Conservation (phyloP, 2,113 vertebrate genomes). For the Neogale vison region DNA sequence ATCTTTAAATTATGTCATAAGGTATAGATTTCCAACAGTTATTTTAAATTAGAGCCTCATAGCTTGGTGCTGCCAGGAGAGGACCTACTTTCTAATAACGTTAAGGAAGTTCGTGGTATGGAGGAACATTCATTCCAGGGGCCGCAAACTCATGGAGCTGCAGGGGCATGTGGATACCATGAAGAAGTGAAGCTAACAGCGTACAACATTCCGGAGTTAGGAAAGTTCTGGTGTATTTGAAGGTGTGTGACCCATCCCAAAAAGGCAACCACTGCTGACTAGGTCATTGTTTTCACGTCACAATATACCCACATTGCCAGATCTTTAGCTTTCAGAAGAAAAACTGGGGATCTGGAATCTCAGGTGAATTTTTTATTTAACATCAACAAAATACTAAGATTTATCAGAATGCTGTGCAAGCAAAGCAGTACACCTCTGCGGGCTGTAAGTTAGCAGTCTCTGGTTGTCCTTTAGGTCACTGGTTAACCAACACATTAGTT, state of each 20-base stretch:
- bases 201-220: background rate
- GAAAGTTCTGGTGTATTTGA: background rate
- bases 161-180: background rate
- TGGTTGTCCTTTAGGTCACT: background rate
- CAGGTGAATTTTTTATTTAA: background rate
- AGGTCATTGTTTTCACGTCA: background rate
- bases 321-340: background rate
- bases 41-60: conserved; percentile 48
- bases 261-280: background rate
- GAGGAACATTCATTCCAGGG: background rate
- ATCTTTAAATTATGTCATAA: conserved; percentile 36
- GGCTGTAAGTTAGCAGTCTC: background rate
- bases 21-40: conserved; percentile 44
- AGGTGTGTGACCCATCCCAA: background rate
- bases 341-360: background rate
- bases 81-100: conserved; percentile 39
- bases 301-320: background rate
- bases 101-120: conserved; percentile 21
- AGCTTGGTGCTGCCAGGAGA: background rate
- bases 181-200: background rate
- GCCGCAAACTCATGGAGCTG: background rate
- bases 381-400: background rate
- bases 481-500: background rate
- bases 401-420: background rate
- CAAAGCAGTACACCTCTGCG: background rate